Evolutionary conservation across 2,797 vertebrate species (phyloP).

Genomic region (Pempheris klunzingeri): DNA sequence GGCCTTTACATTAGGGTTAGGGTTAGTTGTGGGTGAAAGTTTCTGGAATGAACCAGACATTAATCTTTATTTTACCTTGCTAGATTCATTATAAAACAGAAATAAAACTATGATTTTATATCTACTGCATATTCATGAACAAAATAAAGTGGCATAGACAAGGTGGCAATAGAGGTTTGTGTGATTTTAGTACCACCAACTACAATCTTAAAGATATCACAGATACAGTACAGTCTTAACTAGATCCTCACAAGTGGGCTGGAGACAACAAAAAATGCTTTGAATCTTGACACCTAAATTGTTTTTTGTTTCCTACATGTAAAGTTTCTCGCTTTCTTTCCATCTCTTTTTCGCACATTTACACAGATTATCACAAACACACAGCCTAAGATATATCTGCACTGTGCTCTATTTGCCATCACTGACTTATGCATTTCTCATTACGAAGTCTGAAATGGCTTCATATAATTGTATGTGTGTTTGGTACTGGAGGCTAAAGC

Average conservation of each 20-base stretch:
- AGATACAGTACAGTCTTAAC: not conserved
- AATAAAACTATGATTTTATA: not conserved
- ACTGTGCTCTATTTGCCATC: constrained; percentile 55
- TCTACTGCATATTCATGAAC: too few relatives aligned
- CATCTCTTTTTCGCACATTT: constrained; percentile 2
- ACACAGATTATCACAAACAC: constrained; percentile 5
- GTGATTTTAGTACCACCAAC: not conserved
- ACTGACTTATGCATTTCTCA: constrained; percentile 76
- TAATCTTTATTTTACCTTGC: not conserved
- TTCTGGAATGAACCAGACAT: not conserved
- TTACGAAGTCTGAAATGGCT: constrained; percentile 70
- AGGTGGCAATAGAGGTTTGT: not conserved
- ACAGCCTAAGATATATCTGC: constrained; percentile 45
- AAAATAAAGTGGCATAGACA: not conserved
- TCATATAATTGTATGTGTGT: constrained; percentile 68
- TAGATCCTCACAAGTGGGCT: not conserved
- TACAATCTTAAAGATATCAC: not conserved
- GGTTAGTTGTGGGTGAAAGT: not conserved
- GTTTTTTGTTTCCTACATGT: not conserved
- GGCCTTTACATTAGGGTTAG: not conserved
- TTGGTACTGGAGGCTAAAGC: constrained; percentile 62
- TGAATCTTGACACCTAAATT: constrained; percentile 51
- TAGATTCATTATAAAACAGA: not conserved
- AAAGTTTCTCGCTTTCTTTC: constrained; percentile 1
- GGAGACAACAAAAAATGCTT: not conserved